Evolutionary conservation across 2,797 vertebrate species (phyloP).

Genomic region (Anguilla megastoma): DNA sequence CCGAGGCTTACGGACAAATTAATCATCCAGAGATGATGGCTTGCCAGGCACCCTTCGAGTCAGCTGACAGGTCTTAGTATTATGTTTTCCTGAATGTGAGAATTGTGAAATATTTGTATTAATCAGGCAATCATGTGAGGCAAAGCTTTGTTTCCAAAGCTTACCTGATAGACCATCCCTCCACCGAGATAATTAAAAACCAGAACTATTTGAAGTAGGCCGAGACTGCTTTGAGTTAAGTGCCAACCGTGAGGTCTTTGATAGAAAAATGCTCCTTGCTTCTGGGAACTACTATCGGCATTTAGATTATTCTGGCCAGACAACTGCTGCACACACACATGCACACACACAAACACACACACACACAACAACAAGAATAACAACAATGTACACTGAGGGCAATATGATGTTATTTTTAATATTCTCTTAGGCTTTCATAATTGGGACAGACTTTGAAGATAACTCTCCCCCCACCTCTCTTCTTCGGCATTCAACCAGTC

Average conservation of each 20-base stretch:
- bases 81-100: not conserved
- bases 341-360: conserved; percentile 20
- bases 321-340: not conserved
- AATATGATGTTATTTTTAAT: conserved; percentile 25
- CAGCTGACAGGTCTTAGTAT: not conserved
- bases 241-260: not conserved
- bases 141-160: not conserved
- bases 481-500: conserved; percentile 28
- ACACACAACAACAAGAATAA: not conserved
- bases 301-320: not conserved
- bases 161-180: not conserved
- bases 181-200: not conserved
- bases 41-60: not conserved
- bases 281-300: not conserved
- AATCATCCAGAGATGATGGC: not conserved
- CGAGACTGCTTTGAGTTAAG: not conserved
- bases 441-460: conserved; percentile 49
- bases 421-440: conserved; percentile 45
- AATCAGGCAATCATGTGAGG: not conserved
- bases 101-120: not conserved
- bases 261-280: not conserved
- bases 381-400: not conserved
- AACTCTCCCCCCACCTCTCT: conserved; percentile 29
- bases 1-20: not conserved
- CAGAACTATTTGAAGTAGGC: not conserved